Base-by-base conservation (phyloP, 2,797 vertebrate species). In the Sebastes hubbsi region DNA sequence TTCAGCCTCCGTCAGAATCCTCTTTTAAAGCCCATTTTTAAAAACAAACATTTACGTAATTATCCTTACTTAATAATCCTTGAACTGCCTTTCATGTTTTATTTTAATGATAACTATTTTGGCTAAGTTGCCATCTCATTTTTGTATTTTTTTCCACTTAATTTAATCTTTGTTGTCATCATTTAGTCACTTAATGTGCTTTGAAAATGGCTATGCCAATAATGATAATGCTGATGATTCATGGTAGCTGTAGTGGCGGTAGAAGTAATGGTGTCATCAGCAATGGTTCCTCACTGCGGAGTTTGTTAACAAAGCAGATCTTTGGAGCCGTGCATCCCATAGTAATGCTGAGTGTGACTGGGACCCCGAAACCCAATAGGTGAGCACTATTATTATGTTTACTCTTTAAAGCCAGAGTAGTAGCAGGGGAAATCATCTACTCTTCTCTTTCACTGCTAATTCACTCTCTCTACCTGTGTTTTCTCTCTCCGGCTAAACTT, bases 341-440 rank as follows among this genome's bases (percentile, higher is more conserved):
- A 73, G 83, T 87, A 77, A 90, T 63, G 87, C 77, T 58, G 77
- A 49, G 49, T 78, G 84, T 79, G 85, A 87, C 75, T 77, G 76
- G 65, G 58, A 70, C 75, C 58, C n/a, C 36, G 2, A 49, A 86
- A 61, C 77, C 77, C 87, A 78, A 83, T 77, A 92, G 91, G 84
- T 92, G 88, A 90, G 86, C 79, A 69, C 83, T 72, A 90, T 94
- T 92, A 94, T 95, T 93, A 90, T 93, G 93, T 93, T 94, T 94
- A 94, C 92, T 90, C 86, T 91, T 91, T 88, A 91, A 92, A 93
- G 77, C 81, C 84, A 60, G 80, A 89, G 84, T 58, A 77, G 83
- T 78, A 75, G 87, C 94, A 70, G 78, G 93, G 91, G 94, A 95
- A 95, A 95, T 95, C 88, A 93, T 89, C 82, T 69, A 58, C 81